Evolutionary conservation across 2,888 invertebrate genomes (phyloP).

Genomic region (Hartigia nigra): DNA sequence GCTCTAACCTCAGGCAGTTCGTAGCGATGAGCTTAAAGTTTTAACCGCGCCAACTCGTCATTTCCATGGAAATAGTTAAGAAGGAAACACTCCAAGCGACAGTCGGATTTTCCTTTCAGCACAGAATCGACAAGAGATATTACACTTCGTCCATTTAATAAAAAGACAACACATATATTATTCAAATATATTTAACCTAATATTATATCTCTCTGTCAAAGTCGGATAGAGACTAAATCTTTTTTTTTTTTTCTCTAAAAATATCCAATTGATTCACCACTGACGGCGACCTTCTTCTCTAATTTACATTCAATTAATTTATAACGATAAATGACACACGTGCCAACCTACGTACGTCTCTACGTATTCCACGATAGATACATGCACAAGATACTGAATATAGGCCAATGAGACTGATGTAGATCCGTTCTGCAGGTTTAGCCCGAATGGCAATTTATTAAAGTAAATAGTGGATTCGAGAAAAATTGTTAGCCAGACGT

Average conservation of each 20-base stretch:
- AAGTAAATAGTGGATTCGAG: background rate
- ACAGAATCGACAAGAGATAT: background rate
- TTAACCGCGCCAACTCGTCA: background rate
- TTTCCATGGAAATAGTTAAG: background rate
- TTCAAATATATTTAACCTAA: background rate
- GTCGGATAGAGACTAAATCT: background rate
- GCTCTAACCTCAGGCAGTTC: background rate
- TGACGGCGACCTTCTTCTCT: background rate
- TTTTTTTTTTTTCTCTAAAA: too few relatives aligned
- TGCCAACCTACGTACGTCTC: background rate
- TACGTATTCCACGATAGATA: background rate
- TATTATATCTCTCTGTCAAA: background rate
- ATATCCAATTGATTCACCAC: background rate
- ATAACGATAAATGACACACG: background rate
- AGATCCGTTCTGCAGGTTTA: background rate
- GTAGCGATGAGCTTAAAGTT: background rate
- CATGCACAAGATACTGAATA: background rate
- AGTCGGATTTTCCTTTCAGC: background rate
- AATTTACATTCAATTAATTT: background rate
- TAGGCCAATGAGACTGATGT: background rate
- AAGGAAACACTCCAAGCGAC: background rate
- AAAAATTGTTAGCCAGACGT: background rate
- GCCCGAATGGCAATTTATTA: background rate
- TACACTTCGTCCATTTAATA: background rate
- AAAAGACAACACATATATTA: background rate